Conservation (phyloP, 2,113 vertebrate species). For the Microtus richardsoni region DNA sequence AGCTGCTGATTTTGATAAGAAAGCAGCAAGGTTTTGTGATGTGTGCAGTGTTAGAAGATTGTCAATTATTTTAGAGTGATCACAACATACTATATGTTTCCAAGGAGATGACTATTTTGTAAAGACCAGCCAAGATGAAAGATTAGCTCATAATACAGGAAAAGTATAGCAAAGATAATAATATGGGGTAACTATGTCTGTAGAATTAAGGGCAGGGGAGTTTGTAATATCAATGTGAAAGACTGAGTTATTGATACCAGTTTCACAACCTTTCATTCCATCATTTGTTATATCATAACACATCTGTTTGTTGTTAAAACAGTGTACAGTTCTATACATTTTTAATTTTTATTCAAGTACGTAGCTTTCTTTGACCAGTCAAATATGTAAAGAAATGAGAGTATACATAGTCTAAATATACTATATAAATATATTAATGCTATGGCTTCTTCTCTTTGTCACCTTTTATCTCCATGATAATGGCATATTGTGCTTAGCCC, state of each 20-base stretch:
- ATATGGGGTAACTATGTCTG: not conserved
- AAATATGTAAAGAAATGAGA: not conserved
- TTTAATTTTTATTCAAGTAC: not conserved
- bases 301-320: not conserved
- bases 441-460: not conserved
- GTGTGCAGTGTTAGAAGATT: not conserved
- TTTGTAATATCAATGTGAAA: not conserved
- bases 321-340: not conserved
- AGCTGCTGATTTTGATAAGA: not conserved
- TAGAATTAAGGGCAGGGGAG: not conserved
- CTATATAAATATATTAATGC: not conserved
- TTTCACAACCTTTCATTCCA: not conserved
- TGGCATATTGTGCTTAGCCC: not conserved
- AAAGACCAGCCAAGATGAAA: not conserved
- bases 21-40: not conserved
- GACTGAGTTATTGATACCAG: not conserved
- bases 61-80: not conserved
- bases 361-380: not conserved
- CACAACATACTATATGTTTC: not conserved
- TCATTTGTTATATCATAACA: not conserved
- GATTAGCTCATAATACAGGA: not conserved
- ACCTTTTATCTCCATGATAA: not conserved
- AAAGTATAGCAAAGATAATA: not conserved
- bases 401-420: not conserved
- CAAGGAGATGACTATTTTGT: not conserved